Evolutionary conservation across 2,113 vertebrate genomes (phyloP).

Genomic region (Mastomys natalensis): DNA sequence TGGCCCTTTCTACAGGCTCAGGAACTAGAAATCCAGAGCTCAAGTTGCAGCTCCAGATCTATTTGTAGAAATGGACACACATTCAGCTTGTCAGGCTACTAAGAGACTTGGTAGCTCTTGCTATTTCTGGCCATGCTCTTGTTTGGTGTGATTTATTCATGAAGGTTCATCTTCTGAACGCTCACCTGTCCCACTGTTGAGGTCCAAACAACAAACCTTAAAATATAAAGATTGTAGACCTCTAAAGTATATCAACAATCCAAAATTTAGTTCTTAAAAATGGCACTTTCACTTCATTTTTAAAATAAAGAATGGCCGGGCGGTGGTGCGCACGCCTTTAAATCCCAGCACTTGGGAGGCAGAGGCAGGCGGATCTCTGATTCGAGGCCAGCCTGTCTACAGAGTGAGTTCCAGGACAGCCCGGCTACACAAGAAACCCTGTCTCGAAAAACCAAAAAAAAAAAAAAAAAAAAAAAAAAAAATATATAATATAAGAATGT

Average conservation of each 20-base stretch:
- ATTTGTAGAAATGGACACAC: not conserved
- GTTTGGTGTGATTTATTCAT: not conserved
- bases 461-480: too few species aligned
- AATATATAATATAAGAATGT: too few species aligned
- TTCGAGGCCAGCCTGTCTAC: too few species aligned
- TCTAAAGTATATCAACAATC: not conserved
- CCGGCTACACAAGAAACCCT: too few species aligned
- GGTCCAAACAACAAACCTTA: not conserved
- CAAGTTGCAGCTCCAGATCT: not conserved
- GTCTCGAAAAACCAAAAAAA: too few species aligned
- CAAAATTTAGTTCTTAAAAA: constrained; percentile 25
- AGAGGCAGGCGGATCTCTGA: too few species aligned
- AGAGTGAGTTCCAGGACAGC: too few species aligned
- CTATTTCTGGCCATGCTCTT: not conserved
- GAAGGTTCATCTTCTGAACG: not conserved
- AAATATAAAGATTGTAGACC: not conserved
- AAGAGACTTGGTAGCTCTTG: not conserved
- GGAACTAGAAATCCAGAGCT: not conserved
- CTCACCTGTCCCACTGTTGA: not conserved
- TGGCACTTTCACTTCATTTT: not conserved
- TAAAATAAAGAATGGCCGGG: too few species aligned
- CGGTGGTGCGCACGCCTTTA: too few species aligned
- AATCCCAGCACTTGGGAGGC: too few species aligned
- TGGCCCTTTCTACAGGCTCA: not conserved
- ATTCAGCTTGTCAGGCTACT: not conserved